Conservation (phyloP, 2,888 invertebrate genomes). For the Mythimna loreyi region DNA sequence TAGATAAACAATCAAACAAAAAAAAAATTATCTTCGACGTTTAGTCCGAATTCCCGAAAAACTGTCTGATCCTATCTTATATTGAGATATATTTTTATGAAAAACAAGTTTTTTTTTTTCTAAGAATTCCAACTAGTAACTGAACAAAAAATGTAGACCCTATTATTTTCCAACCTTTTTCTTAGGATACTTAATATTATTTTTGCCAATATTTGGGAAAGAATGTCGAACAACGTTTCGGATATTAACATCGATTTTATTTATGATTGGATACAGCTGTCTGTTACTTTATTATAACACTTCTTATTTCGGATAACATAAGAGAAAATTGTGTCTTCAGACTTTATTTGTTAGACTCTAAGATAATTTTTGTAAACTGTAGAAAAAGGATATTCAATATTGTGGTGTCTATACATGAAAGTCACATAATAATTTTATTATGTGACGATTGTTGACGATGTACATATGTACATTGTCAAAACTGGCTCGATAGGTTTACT, state of each 20-base stretch:
- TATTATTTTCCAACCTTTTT: slow-evolving; percentile 38
- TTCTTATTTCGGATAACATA: background rate
- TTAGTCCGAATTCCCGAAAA: slow-evolving; percentile 2
- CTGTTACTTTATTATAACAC: slow-evolving; percentile 11
- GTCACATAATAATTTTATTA: no score
- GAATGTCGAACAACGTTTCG: slow-evolving; percentile 24
- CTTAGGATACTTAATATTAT: slow-evolving; percentile 20
- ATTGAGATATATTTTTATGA: slow-evolving; percentile 13
- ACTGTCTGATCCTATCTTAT: background rate
- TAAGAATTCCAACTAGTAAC: slow-evolving; percentile 26
- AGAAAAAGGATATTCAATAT: no score
- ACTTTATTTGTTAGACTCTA: background rate
- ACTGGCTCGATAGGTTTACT: no score
- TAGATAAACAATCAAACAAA: background rate
- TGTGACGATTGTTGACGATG: no score
- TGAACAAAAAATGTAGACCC: slow-evolving; percentile 25
- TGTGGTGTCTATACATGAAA: no score
- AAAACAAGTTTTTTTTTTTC: slow-evolving; percentile 9
- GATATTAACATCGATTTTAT: slow-evolving; percentile 34
- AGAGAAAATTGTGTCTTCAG: background rate
- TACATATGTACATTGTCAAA: no score
- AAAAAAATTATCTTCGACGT: slow-evolving; percentile 10
- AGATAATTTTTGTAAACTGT: no score
- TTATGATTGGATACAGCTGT: slow-evolving; percentile 34
- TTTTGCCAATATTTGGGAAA: slow-evolving; percentile 25